Conservation (phyloP, 2,113 vertebrate genomes). For the Malurus cyaneus region DNA sequence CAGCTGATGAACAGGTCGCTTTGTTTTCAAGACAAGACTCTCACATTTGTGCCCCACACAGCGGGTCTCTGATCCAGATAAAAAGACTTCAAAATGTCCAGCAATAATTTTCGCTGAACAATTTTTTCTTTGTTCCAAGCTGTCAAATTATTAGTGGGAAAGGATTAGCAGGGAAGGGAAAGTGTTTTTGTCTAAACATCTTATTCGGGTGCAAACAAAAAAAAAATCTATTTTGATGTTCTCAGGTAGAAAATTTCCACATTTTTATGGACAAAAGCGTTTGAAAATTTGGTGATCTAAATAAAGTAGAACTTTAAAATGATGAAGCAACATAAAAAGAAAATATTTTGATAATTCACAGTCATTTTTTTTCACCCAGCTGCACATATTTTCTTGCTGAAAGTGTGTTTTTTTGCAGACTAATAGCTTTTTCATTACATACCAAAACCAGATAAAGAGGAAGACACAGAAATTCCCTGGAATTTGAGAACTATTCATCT, state of each 20-base stretch:
- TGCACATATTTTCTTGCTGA: not conserved
- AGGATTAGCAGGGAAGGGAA: constrained; percentile 3
- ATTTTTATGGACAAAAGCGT: not conserved
- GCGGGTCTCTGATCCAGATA: constrained; percentile 35
- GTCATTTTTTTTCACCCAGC: not conserved
- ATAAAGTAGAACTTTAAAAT: not conserved
- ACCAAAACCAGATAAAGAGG: not conserved
- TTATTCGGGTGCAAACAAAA: not conserved
- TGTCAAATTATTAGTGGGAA: constrained; percentile 20
- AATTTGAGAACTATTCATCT: not conserved
- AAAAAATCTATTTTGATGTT: not conserved
- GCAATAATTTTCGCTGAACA: constrained; percentile 46
- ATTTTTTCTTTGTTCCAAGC: constrained; percentile 43
- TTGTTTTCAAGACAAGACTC: constrained; percentile 31
- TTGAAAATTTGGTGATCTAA: not conserved
- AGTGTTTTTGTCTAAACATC: not conserved
- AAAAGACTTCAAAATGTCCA: constrained; percentile 55
- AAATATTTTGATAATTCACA: not conserved
- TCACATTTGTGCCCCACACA: not conserved
- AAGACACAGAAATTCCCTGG: not conserved
- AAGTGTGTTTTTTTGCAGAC: not conserved
- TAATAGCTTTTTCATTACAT: not conserved
- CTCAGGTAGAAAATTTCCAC: not conserved
- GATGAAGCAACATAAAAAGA: not conserved
- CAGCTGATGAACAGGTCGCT: constrained; percentile 44